A percentile compares a stretch with the other conserved stretches of the same genome.
Conservation (phyloP, 1,140 invertebrate species). For the Papilio xuthus region DNA sequence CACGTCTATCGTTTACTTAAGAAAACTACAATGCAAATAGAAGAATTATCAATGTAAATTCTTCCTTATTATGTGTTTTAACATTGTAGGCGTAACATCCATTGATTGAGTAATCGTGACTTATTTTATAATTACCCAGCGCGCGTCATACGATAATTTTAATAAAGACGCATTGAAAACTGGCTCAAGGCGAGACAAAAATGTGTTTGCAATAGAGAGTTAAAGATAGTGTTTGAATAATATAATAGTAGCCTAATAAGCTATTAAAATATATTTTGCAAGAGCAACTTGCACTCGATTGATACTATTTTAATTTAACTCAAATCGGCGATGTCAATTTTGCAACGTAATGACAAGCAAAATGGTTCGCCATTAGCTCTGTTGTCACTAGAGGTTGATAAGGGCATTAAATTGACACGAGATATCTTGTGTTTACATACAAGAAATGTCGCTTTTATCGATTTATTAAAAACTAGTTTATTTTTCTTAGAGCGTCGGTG, state of each 20-base stretch:
- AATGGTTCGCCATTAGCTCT: constrained; percentile 8
- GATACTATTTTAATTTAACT: constrained; percentile 11
- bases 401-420: constrained; percentile 1
- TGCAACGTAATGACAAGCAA: not conserved
- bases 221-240: constrained; percentile 25
- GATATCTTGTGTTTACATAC: not conserved
- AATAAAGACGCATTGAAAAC: constrained; percentile 22
- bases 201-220: constrained; percentile 24
- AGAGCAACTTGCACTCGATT: constrained; percentile 14
- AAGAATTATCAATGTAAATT: not conserved
- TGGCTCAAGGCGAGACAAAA: constrained; percentile 22
- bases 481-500: too few species aligned
- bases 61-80: not conserved
- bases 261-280: constrained; percentile 23
- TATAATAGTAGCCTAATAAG: constrained; percentile 13
- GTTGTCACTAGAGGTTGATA: constrained; percentile 16
- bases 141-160: constrained; percentile 1
- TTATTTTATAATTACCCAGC: constrained; percentile 10
- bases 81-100: not conserved
- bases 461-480: not conserved
- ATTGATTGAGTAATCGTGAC: not conserved
- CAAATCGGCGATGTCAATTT: not conserved
- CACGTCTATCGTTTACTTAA: not conserved
- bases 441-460: constrained; percentile 8
- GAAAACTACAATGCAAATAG: not conserved